Conservation (phyloP, 92 coral and sea anemone species). For the Palythoa heliodiscus region DNA sequence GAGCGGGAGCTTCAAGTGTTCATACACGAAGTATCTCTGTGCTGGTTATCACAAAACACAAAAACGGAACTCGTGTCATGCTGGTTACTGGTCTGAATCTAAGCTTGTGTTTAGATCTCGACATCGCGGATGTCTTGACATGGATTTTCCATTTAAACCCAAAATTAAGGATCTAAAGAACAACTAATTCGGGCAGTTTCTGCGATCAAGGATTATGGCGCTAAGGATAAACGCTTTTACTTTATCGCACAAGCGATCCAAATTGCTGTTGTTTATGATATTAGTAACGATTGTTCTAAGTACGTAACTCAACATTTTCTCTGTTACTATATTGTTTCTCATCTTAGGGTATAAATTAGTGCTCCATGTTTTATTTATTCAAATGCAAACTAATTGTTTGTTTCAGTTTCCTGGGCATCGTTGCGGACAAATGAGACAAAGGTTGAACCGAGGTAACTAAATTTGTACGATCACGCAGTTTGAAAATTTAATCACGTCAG, state of each 20-base stretch:
- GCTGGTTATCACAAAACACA: neutral
- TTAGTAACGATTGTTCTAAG: conserved; percentile 70
- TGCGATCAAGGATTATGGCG: conserved; percentile 49
- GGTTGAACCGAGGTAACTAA: conserved; percentile 48
- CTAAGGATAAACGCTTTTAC: conserved; percentile 75
- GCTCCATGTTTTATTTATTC: neutral
- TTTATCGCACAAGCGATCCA: conserved; percentile 62
- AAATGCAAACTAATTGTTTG: neutral
- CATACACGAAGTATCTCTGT: conserved; percentile 1
- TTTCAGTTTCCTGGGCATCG: conserved; percentile 75
- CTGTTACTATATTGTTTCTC: neutral
- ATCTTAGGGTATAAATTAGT: neutral
- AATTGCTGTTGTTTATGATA: conserved; percentile 49
- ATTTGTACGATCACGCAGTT: neutral
- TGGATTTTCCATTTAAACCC: neutral
- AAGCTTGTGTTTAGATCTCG: neutral
- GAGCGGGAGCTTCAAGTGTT: neutral
- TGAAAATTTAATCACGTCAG: neutral
- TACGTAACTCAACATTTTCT: conserved; percentile 47
- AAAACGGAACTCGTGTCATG: neutral
- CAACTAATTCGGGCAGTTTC: neutral
- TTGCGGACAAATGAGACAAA: conserved; percentile 44
- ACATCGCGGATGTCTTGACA: neutral
- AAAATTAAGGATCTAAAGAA: neutral
- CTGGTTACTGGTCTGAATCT: neutral